Evolutionary conservation across 2,113 vertebrate species (phyloP).

Genomic region (Cochlearius cochlearius): DNA sequence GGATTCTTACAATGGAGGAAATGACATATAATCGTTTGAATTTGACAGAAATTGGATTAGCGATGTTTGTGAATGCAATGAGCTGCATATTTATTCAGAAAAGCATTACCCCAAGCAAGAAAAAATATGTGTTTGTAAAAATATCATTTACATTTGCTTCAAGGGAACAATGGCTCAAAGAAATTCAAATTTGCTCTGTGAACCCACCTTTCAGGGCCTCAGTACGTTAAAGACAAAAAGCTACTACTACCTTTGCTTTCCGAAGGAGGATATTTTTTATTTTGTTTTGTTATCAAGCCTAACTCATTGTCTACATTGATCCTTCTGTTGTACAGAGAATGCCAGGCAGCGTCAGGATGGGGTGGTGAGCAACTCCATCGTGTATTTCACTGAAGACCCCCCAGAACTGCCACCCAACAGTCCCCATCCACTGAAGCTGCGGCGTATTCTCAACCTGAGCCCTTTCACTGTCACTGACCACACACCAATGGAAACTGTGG

Average conservation of each 20-base stretch:
- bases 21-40: background rate
- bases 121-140: background rate
- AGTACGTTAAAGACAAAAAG: background rate
- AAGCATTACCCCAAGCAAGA: background rate
- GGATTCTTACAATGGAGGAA: background rate
- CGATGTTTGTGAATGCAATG: background rate
- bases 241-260: background rate
- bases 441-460: constrained; percentile 94
- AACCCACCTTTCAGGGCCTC: background rate
- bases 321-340: constrained; percentile 77
- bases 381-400: constrained; percentile 94
- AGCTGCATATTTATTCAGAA: background rate
- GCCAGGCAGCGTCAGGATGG: constrained; percentile 97
- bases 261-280: background rate
- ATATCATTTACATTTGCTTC: background rate
- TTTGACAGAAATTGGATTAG: background rate
- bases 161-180: background rate
- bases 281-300: background rate
- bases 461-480: constrained; percentile 99
- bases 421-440: constrained; percentile 90
- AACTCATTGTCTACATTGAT: background rate
- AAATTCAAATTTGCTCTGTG: background rate
- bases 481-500: constrained; percentile 98
- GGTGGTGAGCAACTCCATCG: constrained; percentile 95
- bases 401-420: constrained; percentile 88